Percentiles rank a stretch among this genome's conserved stretches.
Conservation (phyloP, 2,888 invertebrate genomes). For the Alloscopus bannaensis region DNA sequence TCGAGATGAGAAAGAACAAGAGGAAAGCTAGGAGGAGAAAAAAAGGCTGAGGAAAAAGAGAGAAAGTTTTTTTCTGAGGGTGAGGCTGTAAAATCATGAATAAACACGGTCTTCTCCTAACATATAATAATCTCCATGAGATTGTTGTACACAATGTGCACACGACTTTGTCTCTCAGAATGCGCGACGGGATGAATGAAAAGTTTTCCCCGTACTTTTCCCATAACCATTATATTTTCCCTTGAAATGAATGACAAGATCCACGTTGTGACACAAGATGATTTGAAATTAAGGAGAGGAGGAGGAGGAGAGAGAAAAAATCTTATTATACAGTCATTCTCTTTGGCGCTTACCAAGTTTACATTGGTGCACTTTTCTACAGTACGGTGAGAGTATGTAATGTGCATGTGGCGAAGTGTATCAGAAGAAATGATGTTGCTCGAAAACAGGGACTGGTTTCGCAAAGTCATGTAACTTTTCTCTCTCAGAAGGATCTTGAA, state of each 20-base stretch:
- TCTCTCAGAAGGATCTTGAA: conserved; percentile 15
- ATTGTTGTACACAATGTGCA: neutral
- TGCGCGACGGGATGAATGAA: too few species aligned
- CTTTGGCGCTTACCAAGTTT: too few species aligned
- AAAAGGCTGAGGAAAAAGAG: conserved; percentile 13
- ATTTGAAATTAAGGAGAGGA: conserved; percentile 58
- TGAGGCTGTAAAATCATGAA: conserved; percentile 54
- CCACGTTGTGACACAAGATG: conserved; percentile 46
- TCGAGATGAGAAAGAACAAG: conserved; percentile 18
- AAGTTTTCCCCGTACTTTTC: conserved; percentile 51
- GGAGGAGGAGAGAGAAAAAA: too few species aligned
- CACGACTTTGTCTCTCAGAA: too few species aligned
- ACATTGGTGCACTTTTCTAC: too few species aligned
- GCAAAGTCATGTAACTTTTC: conserved; percentile 5
- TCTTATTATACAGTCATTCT: conserved; percentile 49
- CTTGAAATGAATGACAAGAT: conserved; percentile 49
- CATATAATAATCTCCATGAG: neutral
- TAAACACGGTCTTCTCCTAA: conserved; percentile 31
- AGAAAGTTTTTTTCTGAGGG: conserved; percentile 36
- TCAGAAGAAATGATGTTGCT: too few species aligned
- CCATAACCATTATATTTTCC: conserved; percentile 40
- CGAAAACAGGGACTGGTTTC: neutral
- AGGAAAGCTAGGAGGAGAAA: conserved; percentile 23
- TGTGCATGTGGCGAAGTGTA: too few species aligned
- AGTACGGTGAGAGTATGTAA: too few species aligned